Percentiles rank a stretch among this genome's conserved stretches.
These are phyloP conservation scores for Nesidiocoris tenuis DNA, from an alignment of 2,888 invertebrate species.

Conservation along the genomic window DNA sequence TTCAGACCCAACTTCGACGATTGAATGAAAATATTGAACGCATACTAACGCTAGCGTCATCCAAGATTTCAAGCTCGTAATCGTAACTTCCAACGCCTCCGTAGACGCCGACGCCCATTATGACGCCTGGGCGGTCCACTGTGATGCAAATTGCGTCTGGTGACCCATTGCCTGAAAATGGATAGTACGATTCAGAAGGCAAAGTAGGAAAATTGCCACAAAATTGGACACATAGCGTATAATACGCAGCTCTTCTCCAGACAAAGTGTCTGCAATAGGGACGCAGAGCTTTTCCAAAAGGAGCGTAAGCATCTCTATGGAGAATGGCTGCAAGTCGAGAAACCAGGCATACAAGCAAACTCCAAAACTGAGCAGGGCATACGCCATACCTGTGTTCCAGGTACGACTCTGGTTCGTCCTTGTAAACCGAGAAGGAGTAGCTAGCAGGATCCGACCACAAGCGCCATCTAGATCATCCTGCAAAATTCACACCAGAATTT, in stretches of 20 bases:
- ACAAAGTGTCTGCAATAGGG: too few relatives aligned
- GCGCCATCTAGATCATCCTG: constrained; percentile 70
- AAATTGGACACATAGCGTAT: neutral
- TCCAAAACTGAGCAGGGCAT: too few relatives aligned
- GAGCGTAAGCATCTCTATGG: too few relatives aligned
- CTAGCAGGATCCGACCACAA: constrained; percentile 74
- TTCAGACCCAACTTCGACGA: constrained; percentile 8
- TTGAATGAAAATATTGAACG: constrained; percentile 21
- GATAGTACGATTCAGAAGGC: too few relatives aligned
- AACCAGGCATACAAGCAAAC: too few relatives aligned
- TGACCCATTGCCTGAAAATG: constrained; percentile 78
- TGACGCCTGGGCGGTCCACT: constrained; percentile 85
- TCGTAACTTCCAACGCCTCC: constrained; percentile 86
- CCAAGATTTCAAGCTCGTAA: constrained; percentile 86
- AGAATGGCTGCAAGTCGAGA: too few relatives aligned
- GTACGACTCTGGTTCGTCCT: constrained; percentile 84
- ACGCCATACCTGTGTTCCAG: constrained; percentile 86
- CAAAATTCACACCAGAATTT: too few relatives aligned
- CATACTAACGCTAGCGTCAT: constrained; percentile 62
- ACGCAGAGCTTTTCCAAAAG: too few relatives aligned
- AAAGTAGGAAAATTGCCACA: neutral
- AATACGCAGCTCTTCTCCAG: neutral
- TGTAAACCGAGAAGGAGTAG: constrained; percentile 87
- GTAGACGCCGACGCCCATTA: constrained; percentile 88
- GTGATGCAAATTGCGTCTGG: constrained; percentile 95